phyloP scores from a whole-genome alignment of 2,113 vertebrate genomes.

The Chunga burmeisteri region DNA sequence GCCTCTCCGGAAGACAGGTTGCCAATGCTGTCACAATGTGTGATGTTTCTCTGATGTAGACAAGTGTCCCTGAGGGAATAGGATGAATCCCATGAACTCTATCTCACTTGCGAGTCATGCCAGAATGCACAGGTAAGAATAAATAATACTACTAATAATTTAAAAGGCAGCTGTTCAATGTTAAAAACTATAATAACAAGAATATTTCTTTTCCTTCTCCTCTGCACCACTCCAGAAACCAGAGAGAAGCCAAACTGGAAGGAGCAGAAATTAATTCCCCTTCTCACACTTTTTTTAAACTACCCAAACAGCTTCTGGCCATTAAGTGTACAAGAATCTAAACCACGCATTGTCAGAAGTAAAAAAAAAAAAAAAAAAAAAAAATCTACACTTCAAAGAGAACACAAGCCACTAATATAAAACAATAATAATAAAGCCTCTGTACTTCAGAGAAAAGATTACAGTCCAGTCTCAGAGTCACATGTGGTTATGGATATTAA shows the following conservation, averaged over 20 bases:
- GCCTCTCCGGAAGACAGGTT: neutral
- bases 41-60: neutral
- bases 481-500: neutral
- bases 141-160: constrained; percentile 13
- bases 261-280: neutral
- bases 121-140: neutral
- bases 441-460: neutral
- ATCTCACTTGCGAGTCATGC: neutral
- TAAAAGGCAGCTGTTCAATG: neutral
- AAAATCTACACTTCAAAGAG: neutral
- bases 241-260: neutral
- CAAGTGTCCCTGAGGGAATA: neutral
- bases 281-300: neutral
- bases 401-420: neutral
- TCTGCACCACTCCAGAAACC: neutral
- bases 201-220: neutral
- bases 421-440: neutral
- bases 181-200: neutral
- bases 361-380: neutral
- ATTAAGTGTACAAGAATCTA: neutral
- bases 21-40: neutral
- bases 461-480: neutral
- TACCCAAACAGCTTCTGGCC: neutral
- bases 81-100: neutral
- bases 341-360: neutral